phyloP scores from a whole-genome alignment of 2,888 invertebrate species.

The Callyntrura guangdongensis region DNA sequence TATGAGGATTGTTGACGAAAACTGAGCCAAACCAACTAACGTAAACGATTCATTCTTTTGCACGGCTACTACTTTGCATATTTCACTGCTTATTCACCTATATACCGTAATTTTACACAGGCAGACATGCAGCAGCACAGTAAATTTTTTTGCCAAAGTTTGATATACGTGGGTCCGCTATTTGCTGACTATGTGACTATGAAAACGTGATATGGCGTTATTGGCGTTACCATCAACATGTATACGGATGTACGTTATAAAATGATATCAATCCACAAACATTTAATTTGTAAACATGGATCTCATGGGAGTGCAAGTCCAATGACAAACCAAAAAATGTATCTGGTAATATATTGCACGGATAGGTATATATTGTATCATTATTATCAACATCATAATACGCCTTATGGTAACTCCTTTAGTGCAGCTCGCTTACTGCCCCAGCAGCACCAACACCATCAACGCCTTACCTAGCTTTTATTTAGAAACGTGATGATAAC shows the following conservation, averaged over 20 bases:
- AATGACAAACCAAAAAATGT: slow-evolving; percentile 57
- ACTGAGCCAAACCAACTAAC: slow-evolving; percentile 33
- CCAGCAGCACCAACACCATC: not conserved
- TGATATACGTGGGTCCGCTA: not conserved
- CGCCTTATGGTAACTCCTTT: not conserved
- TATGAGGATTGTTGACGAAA: slow-evolving; percentile 56
- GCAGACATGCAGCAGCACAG: slow-evolving; percentile 4
- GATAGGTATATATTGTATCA: not conserved
- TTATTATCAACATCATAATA: not conserved
- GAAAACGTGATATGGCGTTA: slow-evolving; percentile 28
- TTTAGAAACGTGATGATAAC: not conserved
- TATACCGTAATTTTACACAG: slow-evolving; percentile 3
- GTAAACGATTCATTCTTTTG: slow-evolving; percentile 39
- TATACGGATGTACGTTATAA: slow-evolving; percentile 8
- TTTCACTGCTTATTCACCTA: slow-evolving; percentile 52
- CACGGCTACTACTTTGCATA: slow-evolving; percentile 52
- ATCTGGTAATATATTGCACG: not conserved
- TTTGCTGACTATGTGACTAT: not conserved
- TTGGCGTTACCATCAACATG: slow-evolving; percentile 11
- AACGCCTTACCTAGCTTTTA: not conserved
- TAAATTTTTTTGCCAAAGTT: not conserved
- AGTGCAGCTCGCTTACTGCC: slow-evolving; percentile 17
- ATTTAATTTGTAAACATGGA: slow-evolving; percentile 63
- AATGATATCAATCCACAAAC: slow-evolving; percentile 44
- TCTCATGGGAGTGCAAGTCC: slow-evolving; percentile 60